Conservation (phyloP, 1,140 invertebrate genomes). For the Ridgeia piscesae region DNA sequence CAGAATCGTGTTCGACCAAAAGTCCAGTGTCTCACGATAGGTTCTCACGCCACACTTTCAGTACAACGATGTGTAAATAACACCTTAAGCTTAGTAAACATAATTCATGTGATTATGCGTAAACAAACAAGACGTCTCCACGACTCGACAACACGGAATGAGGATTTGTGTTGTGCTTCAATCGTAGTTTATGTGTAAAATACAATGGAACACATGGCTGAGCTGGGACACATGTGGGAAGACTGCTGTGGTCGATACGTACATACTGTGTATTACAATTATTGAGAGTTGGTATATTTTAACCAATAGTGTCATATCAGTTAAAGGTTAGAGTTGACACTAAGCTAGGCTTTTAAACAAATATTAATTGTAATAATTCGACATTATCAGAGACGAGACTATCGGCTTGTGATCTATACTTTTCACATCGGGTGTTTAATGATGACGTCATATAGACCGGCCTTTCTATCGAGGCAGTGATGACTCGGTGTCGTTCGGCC, state of each 20-base stretch:
- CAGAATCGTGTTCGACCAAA: background rate
- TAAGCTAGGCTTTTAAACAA: too few species aligned
- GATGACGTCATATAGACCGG: too few species aligned
- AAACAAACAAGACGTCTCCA: background rate
- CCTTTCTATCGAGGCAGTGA: too few species aligned
- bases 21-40: background rate
- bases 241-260: background rate
- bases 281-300: background rate
- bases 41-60: background rate
- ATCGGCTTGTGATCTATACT: too few species aligned
- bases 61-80: background rate
- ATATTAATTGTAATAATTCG: too few species aligned
- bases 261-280: background rate
- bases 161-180: background rate
- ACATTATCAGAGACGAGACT: too few species aligned
- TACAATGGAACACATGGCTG: background rate
- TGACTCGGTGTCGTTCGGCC: too few species aligned
- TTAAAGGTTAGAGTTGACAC: too few species aligned
- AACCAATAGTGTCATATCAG: too few species aligned
- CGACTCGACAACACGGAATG: background rate
- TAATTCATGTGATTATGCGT: background rate
- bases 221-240: background rate
- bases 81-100: background rate
- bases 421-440: too few species aligned
- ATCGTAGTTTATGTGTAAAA: background rate